Conservation (phyloP, 2,113 vertebrate species). For the Pachyramphus minor region DNA sequence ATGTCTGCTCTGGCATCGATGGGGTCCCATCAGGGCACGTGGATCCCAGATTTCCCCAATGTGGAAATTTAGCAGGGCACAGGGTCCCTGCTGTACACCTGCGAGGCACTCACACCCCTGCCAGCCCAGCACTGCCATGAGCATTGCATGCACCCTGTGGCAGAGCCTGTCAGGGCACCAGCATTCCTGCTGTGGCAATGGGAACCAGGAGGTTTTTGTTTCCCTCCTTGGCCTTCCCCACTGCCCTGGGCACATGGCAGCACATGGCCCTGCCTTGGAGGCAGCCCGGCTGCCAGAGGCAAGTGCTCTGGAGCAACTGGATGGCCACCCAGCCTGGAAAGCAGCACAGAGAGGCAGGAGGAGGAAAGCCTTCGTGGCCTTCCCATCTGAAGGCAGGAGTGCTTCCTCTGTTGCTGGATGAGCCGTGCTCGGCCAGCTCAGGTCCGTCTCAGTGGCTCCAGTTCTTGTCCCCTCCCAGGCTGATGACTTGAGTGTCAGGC, state of each 20-base stretch:
- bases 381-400: background rate
- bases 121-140: slow-evolving; percentile 19
- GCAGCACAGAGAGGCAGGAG: background rate
- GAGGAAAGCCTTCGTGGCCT: background rate
- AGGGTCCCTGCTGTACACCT: background rate
- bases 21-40: background rate
- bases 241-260: background rate
- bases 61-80: background rate
- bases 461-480: background rate
- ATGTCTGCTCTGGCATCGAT: background rate
- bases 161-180: background rate
- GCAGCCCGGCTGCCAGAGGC: background rate
- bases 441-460: background rate
- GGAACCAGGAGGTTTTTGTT: background rate
- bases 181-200: rapidly evolving
- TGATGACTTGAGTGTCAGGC: background rate
- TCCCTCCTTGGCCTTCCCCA: background rate
- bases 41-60: background rate
- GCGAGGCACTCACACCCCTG: background rate
- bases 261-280: background rate
- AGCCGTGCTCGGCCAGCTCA: background rate
- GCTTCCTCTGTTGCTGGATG: background rate
- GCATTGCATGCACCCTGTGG: background rate
- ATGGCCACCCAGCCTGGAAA: background rate
- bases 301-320: background rate